Evolutionary conservation across 2,113 vertebrate species (phyloP).

Genomic region (Cepphus grylle): DNA sequence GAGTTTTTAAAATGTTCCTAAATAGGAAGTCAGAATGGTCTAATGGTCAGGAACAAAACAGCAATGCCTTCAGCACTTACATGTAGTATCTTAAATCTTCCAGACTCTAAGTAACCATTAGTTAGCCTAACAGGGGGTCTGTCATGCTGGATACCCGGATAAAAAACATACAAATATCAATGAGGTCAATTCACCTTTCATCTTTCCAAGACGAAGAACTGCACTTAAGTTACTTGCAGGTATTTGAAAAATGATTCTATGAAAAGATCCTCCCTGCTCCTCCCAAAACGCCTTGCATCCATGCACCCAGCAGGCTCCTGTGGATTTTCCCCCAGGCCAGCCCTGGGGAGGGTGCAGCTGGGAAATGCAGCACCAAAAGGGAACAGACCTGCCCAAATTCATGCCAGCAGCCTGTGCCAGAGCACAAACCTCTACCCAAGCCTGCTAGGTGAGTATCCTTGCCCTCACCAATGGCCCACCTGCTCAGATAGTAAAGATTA

Average conservation of each 20-base stretch:
- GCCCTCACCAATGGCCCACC: neutral
- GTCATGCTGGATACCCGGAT: neutral
- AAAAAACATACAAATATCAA: neutral
- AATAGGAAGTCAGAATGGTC: neutral
- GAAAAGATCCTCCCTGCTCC: neutral
- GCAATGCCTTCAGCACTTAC: neutral
- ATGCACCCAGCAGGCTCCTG: accelerated
- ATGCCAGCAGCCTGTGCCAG: neutral
- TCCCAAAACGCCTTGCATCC: neutral
- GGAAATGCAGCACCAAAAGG: neutral
- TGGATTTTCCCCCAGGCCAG: neutral
- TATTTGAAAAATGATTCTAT: neutral
- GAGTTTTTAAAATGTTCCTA: neutral
- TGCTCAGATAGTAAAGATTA: neutral
- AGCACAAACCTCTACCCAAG: neutral
- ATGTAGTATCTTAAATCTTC: neutral
- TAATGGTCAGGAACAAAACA: neutral
- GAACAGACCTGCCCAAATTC: neutral
- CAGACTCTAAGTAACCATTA: neutral
- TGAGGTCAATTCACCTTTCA: neutral
- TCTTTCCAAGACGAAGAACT: neutral
- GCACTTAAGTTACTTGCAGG: neutral
- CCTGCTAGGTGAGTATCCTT: neutral
- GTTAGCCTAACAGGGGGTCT: neutral
- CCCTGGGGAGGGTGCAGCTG: neutral